A percentile compares a stretch with the other conserved stretches of the same genome.
Evolutionary conservation across 2,797 vertebrate genomes (phyloP).

Genomic region (Geotrypetes seraphini): DNA sequence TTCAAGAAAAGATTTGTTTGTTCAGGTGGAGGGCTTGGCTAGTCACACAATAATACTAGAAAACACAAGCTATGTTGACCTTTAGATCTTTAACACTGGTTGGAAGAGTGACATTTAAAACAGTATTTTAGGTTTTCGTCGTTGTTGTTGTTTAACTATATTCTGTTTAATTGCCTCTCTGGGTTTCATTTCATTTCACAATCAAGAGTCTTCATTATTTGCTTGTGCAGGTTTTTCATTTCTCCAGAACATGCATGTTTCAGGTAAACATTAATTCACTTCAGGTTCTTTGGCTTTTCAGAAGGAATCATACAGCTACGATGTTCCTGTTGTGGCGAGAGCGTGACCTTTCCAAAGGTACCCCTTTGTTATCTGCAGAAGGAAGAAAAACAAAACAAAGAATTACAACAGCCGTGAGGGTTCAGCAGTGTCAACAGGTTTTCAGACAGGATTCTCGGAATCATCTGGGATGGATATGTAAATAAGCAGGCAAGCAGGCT

Average conservation of each 20-base stretch:
- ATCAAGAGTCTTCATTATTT: too few species aligned
- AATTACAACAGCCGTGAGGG: conserved; percentile 17
- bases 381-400: conserved; percentile 45
- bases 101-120: too few species aligned
- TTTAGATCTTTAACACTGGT: conserved; percentile 37
- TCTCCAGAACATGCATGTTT: too few species aligned
- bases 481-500: conserved; percentile 57
- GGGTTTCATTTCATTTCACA: too few species aligned
- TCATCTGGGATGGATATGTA: conserved; percentile 52
- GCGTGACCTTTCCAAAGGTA: conserved; percentile 87
- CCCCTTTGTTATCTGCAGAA: conserved; percentile 82
- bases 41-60: conserved; percentile 19
- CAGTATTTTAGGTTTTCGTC: too few species aligned
- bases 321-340: conserved; percentile 82
- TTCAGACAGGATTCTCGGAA: conserved; percentile 46
- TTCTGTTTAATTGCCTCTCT: too few species aligned
- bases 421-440: conserved; percentile 44
- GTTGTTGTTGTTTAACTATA: too few species aligned
- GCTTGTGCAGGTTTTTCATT: too few species aligned
- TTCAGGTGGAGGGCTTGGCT: conserved; percentile 19
- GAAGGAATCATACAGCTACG: conserved; percentile 70
- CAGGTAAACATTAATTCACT: too few species aligned
- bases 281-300: not conserved
- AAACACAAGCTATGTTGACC: conserved; percentile 25
- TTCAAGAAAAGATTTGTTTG: conserved; percentile 23